Conservation (phyloP, 1,140 invertebrate genomes). For the Luehdorfia chinensis region DNA sequence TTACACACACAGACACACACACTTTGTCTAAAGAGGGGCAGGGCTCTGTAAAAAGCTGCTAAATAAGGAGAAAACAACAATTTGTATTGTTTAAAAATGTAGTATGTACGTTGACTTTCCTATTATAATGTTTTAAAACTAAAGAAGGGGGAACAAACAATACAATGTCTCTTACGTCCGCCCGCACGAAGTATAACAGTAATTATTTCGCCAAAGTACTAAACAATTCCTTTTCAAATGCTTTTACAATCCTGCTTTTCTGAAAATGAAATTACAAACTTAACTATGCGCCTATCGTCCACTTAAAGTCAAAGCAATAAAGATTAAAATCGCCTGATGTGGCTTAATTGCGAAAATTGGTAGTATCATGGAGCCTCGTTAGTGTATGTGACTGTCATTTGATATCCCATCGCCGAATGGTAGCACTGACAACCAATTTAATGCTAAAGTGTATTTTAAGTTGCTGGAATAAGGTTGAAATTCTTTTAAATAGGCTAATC, state of each 20-base stretch:
- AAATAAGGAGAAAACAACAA: not conserved
- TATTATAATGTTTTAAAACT: constrained; percentile 1
- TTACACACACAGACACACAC: too few species aligned
- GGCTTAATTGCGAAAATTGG: constrained; percentile 36
- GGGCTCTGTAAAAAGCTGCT: constrained; percentile 7
- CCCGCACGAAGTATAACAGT: constrained; percentile 44
- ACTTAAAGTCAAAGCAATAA: constrained; percentile 25
- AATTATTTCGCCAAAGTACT: constrained; percentile 51
- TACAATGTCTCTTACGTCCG: constrained; percentile 30
- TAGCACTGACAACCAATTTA: constrained; percentile 18
- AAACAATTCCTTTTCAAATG: constrained; percentile 55
- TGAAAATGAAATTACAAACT: constrained; percentile 35
- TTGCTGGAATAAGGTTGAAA: constrained; percentile 29
- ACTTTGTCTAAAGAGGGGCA: too few species aligned
- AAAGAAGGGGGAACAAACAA: not conserved
- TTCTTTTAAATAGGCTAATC: constrained; percentile 24
- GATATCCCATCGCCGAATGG: constrained; percentile 48
- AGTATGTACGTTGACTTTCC: not conserved
- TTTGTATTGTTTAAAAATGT: constrained; percentile 4
- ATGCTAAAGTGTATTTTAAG: constrained; percentile 36
- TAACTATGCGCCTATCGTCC: constrained; percentile 5
- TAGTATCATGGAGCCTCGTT: constrained; percentile 60
- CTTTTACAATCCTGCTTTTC: constrained; percentile 44
- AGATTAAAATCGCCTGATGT: constrained; percentile 29
- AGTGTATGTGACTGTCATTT: constrained; percentile 67